Base-by-base conservation (phyloP, 1,140 invertebrate species). In the Achroia grisella region DNA sequence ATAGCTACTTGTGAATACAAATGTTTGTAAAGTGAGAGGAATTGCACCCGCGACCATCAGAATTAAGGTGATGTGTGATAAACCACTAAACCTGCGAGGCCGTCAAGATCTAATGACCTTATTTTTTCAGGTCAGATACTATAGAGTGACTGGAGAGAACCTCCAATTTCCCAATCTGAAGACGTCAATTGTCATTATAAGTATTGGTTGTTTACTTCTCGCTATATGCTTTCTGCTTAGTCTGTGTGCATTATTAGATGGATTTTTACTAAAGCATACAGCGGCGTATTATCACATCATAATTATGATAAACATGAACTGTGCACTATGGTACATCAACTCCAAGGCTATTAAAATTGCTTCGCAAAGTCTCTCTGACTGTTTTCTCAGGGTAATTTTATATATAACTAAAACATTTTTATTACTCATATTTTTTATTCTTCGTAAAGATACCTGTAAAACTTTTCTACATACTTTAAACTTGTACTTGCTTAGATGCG, bases 281-380 rank as follows among this genome's bases (percentile, higher is more conserved):
- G 73, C 76, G 4, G 89, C 89, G 0, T 90, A 90, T 52, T 88
- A 86, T 44, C 89, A 90, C 48, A 89, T 90, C 23, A 89, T 90
- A 14, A 90, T 86, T 0, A 90, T 90, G 88, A 89, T 90, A 33
- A 90, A 90, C 48, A 90, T 90, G 89, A 90, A 90, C 52, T 89
- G 88, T 44, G 89, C 89, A 2, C 74, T 90, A 4, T 90, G 89
- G 89, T 90, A 89, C 54, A 90, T 90, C 13, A 90, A 90, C 59
- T 90, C 89, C 55, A 83, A 87, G 64, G 89, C 85, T 3, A 89
- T 90, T 46, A 89, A 88, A 49, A 87, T 88, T 33, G 89, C 89
- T 0, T 87, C 87, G 10, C 77, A 85, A 42, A 85, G 85, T 37
- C 71, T 88, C 0, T 86, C 86, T 0, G 69, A 77, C 31, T 87